phyloP scores from a whole-genome alignment of 2,113 vertebrate species.

The Campylomormyrus tamandua region DNA sequence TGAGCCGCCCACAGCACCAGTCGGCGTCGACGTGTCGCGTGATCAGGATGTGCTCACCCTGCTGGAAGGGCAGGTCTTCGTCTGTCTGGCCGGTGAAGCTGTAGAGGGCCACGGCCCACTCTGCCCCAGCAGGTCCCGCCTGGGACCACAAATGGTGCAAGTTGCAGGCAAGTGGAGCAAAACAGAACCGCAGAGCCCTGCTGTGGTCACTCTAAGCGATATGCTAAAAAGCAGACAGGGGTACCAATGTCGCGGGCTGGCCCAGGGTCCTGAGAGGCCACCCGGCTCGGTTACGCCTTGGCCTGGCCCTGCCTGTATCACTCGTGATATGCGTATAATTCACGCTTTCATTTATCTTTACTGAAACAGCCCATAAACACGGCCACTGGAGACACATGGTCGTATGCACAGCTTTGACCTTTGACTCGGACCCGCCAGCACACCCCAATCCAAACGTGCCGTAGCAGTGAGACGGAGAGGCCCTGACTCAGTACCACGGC shows the following conservation, averaged over 20 bases:
- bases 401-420: not conserved
- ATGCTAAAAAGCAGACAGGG: not conserved
- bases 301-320: not conserved
- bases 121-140: conserved; percentile 25
- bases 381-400: not conserved
- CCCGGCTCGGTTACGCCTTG: not conserved
- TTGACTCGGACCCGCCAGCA: not conserved
- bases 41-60: conserved; percentile 75
- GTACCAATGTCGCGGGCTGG: not conserved
- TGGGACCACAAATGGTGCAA: not conserved
- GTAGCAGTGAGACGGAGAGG: not conserved
- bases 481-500: not conserved
- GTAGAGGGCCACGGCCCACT: conserved; percentile 79
- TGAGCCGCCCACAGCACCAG: conserved; percentile 75
- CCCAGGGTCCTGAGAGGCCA: not conserved
- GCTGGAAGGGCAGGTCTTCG: conserved; percentile 77
- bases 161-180: not conserved
- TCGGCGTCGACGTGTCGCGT: conserved; percentile 62
- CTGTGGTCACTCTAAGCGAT: not conserved
- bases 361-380: not conserved
- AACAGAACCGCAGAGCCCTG: not conserved
- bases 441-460: not conserved
- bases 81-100: conserved; percentile 78
- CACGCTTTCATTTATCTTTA: not conserved
- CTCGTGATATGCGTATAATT: not conserved